phyloP scores from a whole-genome alignment of 2,888 invertebrate genomes.

The Macaria notata region DNA sequence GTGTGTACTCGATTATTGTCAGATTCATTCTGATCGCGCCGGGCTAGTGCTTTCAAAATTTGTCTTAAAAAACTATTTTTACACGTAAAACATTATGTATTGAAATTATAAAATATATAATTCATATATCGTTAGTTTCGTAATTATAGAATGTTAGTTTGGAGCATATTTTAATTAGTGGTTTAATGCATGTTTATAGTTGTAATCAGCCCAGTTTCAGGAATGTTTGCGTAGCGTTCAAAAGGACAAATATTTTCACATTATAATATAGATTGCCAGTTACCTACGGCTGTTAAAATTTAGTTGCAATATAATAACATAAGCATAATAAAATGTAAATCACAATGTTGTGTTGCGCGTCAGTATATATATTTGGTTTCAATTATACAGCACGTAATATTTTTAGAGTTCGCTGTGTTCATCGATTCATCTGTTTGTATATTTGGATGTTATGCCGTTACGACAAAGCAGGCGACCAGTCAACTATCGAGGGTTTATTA shows the following conservation, averaged over 20 bases:
- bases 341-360: conserved; percentile 12
- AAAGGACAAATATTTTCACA: conserved; percentile 40
- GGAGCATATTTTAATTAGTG: conserved; percentile 76
- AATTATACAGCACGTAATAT: not conserved
- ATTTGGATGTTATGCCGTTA: conserved; percentile 1
- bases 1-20: conserved; percentile 7
- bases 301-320: not conserved
- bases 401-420: not conserved
- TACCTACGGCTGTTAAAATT: conserved; percentile 23
- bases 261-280: conserved; percentile 48
- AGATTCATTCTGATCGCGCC: conserved; percentile 34
- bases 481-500: conserved; percentile 40
- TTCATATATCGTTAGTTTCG: conserved; percentile 73
- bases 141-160: conserved; percentile 72
- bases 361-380: not conserved
- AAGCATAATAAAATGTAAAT: conserved; percentile 8
- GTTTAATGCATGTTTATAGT: conserved; percentile 77
- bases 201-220: conserved; percentile 63
- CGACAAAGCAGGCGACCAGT: conserved; percentile 17
- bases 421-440: conserved; percentile 1
- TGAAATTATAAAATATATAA: conserved; percentile 58
- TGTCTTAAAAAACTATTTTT: conserved; percentile 75
- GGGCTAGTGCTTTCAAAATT: conserved; percentile 60
- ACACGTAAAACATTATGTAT: conserved; percentile 65
- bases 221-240: conserved; percentile 50